Evolutionary conservation across 2,113 vertebrate genomes (phyloP), one percentile per base, ranked within the genome.

Genomic region (Nyctereutes procyonoides): DNA sequence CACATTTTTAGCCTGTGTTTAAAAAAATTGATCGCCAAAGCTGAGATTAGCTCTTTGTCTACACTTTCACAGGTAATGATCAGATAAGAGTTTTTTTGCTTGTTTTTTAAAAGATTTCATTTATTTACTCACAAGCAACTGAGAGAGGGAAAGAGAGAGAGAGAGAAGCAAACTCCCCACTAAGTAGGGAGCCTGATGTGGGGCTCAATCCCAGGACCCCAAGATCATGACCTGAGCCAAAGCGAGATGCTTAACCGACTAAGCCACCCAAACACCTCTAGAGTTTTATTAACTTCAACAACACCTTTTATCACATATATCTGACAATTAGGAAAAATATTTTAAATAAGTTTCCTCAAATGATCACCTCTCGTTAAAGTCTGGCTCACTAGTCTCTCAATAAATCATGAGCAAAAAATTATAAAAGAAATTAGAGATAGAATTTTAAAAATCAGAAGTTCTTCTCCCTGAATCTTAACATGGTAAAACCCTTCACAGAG

Each of bases 331-430:
- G 38, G 26, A 22, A 73, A 38, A 69, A 43, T 19, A 55, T 65
- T 93, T 67, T 88, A 80, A 93, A 48, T 76, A 92, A 67, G 87
- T 91, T 83, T 92, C 51, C 73, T 96, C 79, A 67, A 89, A 83
- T 55, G 86, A 56, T 35, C 11, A 38, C 32, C 71, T 95, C 62
- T 24, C 17, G 15, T 28, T 84, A 53, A 85, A 71, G 62, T 81
- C 51, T 10, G 19, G 73, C 35, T 95, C 38, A 86, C 35, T 22
- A 20, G 17, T 58, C 51, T 84, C 43, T 91, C 88, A 86, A 67
- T 69, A 53, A 71, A 81, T 79, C 77, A 79, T 62, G 17, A n/a
- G 28, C 15, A 30, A 63, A 58, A 65, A 28, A 71, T 65, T n/a
- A 30, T 2, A 19, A 86, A 94, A 83, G 11, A 85, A 32, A 38